Base-by-base conservation (phyloP, 2,113 vertebrate species). In the Pluvianellus socialis region DNA sequence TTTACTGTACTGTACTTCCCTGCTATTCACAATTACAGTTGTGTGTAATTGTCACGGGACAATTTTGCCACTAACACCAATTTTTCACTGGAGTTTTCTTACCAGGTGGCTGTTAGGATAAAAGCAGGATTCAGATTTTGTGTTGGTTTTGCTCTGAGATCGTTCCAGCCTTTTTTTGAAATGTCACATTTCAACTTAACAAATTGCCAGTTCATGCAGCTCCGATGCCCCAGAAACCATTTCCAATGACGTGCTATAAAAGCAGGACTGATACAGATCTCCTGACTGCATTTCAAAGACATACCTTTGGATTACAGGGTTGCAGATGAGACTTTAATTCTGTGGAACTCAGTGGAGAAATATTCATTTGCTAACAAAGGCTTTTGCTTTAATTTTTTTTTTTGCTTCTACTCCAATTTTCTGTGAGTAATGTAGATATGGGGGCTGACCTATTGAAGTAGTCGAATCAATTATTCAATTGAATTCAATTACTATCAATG, bases 271-370 rank as follows among this genome's bases (percentile, higher is more conserved):
- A 87, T 71, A 91, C 38, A 63, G 52, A 89, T 94, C 91, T 93
- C 74, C 32, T 79, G 70, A 65, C 49, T 59, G 70, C 74, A 70
- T 91, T 97, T 95, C 87, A 95, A 85, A 95, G 81, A 30, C 55
- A 47, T 82, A 79, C 87, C 62, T 97, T 75, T 73, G 62, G 53
- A 85, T 94, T 81, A 30, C 26, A 74, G 79, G 30, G 19, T 70
- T 94, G 74, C 66, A 92, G 66, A 72, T 70, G 89, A 92, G 58
- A 63, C 56, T 73, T 89, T 21, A 88, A 73, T 86, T 95, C 65
- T 84, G 35, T 71, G 65, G 47, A 92, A 61, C 53, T 68, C 87
- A 70, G 42, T 59, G 53, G 53, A 83, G 77, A 77, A 44, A 45
- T 61, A 40, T 49, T 88, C 55, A 26, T 95, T 74, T 88, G 32